A percentile compares a stretch with the other conserved stretches of the same genome.
phyloP scores from a whole-genome alignment of 1,140 invertebrate species.

The Heterodera carotae region DNA sequence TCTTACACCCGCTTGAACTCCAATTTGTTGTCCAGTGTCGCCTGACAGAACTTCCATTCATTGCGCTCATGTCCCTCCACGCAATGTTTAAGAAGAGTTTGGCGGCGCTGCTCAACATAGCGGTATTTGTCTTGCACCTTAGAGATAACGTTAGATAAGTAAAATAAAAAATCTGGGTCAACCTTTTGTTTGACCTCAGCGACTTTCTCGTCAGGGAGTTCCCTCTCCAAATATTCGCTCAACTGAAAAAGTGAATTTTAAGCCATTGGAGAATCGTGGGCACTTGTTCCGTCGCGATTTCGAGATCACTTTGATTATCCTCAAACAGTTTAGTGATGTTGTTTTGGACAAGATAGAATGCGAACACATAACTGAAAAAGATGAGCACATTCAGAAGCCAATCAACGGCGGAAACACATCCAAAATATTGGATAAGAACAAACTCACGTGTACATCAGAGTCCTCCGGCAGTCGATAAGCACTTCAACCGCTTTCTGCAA shows the following conservation, averaged over 20 bases:
- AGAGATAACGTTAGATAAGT: neutral
- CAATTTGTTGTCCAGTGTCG: slow-evolving; percentile 24
- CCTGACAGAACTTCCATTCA: slow-evolving; percentile 43
- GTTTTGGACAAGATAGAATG: slow-evolving; percentile 94
- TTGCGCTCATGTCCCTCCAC: slow-evolving; percentile 92
- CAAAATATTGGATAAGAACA: too few species aligned
- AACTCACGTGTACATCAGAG: slow-evolving; percentile 86
- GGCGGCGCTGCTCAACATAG: slow-evolving; percentile 92
- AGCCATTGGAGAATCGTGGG: neutral
- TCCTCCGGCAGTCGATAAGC: slow-evolving; percentile 90
- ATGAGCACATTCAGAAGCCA: neutral
- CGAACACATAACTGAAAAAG: slow-evolving; percentile 79
- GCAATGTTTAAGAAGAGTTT: slow-evolving; percentile 91
- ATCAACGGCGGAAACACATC: too few species aligned
- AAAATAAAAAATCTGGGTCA: slow-evolving; percentile 48
- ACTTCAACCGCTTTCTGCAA: slow-evolving; percentile 96
- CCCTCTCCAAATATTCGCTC: slow-evolving; percentile 94
- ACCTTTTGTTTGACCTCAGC: slow-evolving; percentile 28
- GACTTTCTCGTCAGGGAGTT: slow-evolving; percentile 91
- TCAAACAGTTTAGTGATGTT: slow-evolving; percentile 99
- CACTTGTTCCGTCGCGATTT: slow-evolving; percentile 86
- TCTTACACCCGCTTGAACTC: slow-evolving; percentile 23
- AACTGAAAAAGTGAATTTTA: slow-evolving; percentile 70
- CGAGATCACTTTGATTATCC: slow-evolving; percentile 96
- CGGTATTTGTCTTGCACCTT: slow-evolving; percentile 90